Conservation (phyloP, 2,797 vertebrate species). For the Pelochelys cantorii region DNA sequence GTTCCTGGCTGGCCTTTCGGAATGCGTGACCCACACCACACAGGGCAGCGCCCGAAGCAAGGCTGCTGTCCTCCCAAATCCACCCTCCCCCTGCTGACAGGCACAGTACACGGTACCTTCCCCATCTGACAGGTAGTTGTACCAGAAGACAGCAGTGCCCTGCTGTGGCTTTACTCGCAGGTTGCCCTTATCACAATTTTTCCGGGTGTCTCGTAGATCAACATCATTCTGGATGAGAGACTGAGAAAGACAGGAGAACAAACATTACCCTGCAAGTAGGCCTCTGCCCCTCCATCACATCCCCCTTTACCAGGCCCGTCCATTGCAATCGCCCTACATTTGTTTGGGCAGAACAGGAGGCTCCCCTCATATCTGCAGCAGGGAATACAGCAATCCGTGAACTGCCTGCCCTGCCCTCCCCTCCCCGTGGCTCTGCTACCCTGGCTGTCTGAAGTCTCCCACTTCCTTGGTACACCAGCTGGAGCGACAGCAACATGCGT, state of each 20-base stretch:
- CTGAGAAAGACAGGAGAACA: constrained; percentile 76
- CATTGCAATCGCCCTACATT: background rate
- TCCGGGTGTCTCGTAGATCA: constrained; percentile 96
- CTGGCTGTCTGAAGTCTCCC: background rate
- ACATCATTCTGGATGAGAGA: constrained; percentile 95
- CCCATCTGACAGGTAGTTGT: constrained; percentile 98
- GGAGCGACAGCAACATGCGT: background rate
- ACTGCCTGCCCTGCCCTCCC: background rate
- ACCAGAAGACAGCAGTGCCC: constrained; percentile 98
- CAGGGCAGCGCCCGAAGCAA: background rate
- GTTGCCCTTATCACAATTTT: constrained; percentile 96
- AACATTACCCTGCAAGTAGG: background rate
- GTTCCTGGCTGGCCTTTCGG: background rate
- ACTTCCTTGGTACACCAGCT: background rate
- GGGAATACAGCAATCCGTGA: background rate
- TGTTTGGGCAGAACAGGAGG: background rate
- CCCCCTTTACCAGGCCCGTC: background rate
- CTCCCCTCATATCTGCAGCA: background rate
- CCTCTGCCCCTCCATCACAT: background rate
- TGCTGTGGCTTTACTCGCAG: constrained; percentile 93
- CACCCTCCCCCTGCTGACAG: background rate
- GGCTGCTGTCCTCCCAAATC: constrained; percentile 8
- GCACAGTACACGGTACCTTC: constrained; percentile 83
- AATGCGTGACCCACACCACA: background rate
- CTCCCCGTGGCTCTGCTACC: background rate